Conservation (phyloP, 92 coral and sea anemone genomes). For the Palythoa grandis region DNA sequence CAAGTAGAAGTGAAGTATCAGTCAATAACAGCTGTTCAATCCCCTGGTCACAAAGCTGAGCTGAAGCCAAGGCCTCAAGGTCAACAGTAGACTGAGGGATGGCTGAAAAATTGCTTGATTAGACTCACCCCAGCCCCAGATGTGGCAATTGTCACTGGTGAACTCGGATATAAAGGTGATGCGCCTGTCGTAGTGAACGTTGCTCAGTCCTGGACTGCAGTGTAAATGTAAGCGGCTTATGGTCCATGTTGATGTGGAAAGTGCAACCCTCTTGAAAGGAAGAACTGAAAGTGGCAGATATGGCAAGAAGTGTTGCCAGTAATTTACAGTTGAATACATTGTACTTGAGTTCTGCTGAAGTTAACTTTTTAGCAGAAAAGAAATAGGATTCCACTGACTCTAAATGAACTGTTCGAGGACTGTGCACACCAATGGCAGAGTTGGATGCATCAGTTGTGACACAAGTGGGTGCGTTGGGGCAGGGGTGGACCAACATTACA, state of each 20-base stretch:
- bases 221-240: too few species aligned
- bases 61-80: conserved; percentile 41
- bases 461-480: too few species aligned
- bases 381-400: conserved; percentile 57
- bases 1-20: conserved; percentile 34
- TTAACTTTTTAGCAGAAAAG: conserved; percentile 50
- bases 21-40: conserved; percentile 33
- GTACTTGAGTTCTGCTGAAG: conserved; percentile 16
- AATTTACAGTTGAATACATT: neutral
- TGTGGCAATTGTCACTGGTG: conserved; percentile 50
- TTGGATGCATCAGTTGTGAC: too few species aligned
- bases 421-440: conserved; percentile 35
- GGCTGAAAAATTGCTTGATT: neutral
- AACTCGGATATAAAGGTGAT: conserved; percentile 10
- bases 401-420: conserved; percentile 43
- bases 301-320: conserved; percentile 34
- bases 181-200: conserved; percentile 28
- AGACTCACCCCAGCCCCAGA: neutral
- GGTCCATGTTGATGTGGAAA: too few species aligned
- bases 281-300: conserved; percentile 60
- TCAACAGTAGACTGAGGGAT: conserved; percentile 36
- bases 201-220: conserved; percentile 51
- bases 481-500: too few species aligned
- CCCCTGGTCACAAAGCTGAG: conserved; percentile 42
- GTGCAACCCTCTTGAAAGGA: neutral